Conservation (phyloP, 2,113 vertebrate genomes). For the Triplophysa siluroides region DNA sequence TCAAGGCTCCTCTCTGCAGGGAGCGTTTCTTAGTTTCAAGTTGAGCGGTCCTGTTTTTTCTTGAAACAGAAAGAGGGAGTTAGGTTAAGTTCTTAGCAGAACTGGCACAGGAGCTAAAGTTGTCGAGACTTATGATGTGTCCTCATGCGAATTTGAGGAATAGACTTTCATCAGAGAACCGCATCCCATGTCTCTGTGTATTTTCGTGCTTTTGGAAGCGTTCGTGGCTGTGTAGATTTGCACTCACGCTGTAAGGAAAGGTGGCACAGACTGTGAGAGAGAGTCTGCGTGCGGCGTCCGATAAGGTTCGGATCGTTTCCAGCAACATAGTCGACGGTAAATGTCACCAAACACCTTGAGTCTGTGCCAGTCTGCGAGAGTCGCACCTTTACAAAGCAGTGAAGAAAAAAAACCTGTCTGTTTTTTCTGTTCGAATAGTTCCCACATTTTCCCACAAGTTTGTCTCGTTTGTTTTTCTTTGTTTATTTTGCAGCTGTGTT, state of each 20-base stretch:
- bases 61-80: neutral
- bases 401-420: neutral
- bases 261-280: neutral
- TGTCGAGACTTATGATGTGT: neutral
- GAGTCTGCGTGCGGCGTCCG: conserved; percentile 21
- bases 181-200: neutral
- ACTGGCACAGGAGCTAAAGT: neutral
- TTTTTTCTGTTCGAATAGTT: conserved; percentile 1
- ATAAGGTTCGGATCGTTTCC: conserved; percentile 44
- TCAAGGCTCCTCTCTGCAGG: conserved; percentile 11
- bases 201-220: neutral
- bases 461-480: conserved; percentile 12
- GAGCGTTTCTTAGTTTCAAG: conserved; percentile 22
- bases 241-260: neutral
- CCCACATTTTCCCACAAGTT: neutral
- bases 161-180: neutral
- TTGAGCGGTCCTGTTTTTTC: neutral
- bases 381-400: conserved; percentile 31
- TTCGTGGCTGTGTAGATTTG: neutral
- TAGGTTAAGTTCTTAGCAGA: neutral
- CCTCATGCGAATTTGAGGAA: neutral
- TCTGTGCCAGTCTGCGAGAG: neutral
- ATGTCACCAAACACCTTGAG: conserved; percentile 47
- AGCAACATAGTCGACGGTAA: conserved; percentile 39
- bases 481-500: conserved; percentile 14